Percentiles rank a stretch among this genome's conserved stretches.
phyloP scores from a whole-genome alignment of 2,113 vertebrate genomes.

The Recurvirostra avosetta region DNA sequence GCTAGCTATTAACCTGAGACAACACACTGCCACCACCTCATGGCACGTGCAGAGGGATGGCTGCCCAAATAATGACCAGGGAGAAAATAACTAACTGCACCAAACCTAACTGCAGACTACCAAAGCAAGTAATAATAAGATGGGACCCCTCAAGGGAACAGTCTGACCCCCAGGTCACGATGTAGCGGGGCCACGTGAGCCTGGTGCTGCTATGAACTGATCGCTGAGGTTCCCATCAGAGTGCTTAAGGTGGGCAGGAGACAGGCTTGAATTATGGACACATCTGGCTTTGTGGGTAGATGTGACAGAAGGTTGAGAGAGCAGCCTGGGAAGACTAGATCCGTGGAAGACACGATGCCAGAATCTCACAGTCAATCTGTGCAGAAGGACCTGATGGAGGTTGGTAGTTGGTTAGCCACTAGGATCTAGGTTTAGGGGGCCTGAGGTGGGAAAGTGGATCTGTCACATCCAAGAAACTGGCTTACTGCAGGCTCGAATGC shows the following conservation, averaged over 20 bases:
- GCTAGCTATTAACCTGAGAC: neutral
- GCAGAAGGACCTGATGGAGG: neutral
- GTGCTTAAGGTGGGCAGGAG: neutral
- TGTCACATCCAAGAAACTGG: neutral
- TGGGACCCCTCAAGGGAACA: neutral
- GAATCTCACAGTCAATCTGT: neutral
- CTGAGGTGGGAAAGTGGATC: neutral
- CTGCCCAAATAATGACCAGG: neutral
- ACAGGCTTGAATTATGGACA: neutral
- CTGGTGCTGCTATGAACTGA: neutral
- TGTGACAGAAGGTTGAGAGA: neutral
- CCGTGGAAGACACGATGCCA: neutral
- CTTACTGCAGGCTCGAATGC: neutral
- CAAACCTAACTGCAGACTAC: neutral
- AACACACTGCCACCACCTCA: neutral
- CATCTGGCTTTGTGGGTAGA: neutral
- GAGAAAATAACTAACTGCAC: neutral
- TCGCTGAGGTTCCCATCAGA: neutral
- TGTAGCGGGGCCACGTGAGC: neutral
- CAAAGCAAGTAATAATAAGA: neutral
- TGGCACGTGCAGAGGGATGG: neutral
- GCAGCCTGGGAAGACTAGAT: neutral
- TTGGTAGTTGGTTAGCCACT: neutral
- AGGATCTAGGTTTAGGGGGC: neutral
- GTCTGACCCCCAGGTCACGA: neutral